Evolutionary conservation across 2,888 invertebrate genomes (phyloP).

Genomic region (Ametastegia equiseti): DNA sequence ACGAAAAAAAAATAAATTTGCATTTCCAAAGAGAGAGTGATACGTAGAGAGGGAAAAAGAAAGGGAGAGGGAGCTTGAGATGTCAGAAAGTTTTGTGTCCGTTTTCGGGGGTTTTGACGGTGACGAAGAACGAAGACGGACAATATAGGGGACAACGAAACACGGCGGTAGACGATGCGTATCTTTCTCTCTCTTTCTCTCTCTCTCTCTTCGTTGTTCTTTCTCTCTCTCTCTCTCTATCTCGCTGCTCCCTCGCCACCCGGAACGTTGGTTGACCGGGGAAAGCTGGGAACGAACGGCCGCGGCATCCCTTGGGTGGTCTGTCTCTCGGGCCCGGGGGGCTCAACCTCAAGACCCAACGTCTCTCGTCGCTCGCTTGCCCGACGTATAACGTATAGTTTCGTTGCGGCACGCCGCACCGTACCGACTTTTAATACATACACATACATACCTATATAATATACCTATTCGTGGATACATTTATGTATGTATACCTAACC

Average conservation of each 20-base stretch:
- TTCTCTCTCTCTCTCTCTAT: conserved; percentile 42
- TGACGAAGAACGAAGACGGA: conserved; percentile 39
- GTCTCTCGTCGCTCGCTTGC: background rate
- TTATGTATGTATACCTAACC: background rate
- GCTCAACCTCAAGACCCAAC: conserved; percentile 32
- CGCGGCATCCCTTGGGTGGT: conserved; percentile 71
- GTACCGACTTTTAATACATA: conserved; percentile 1
- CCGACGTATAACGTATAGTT: background rate
- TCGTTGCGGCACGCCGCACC: background rate
- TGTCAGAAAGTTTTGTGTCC: conserved; percentile 23
- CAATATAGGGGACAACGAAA: conserved; percentile 45
- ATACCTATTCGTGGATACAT: background rate
- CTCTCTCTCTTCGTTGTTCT: background rate
- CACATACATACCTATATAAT: too few relatives aligned
- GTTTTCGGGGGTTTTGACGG: conserved; percentile 16
- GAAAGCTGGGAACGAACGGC: conserved; percentile 67
- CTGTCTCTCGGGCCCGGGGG: conserved; percentile 61
- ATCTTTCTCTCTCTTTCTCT: conserved; percentile 2
- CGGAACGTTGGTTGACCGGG: conserved; percentile 27
- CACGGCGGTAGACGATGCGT: conserved; percentile 48
- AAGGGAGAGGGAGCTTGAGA: conserved; percentile 41
- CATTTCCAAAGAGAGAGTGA: too few relatives aligned
- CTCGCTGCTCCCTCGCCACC: conserved; percentile 21
- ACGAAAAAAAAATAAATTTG: too few relatives aligned
- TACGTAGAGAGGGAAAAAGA: conserved; percentile 48